These are phyloP conservation scores for Protophormia terraenovae DNA, from an alignment of 2,888 invertebrate species.

Conservation along the genomic window DNA sequence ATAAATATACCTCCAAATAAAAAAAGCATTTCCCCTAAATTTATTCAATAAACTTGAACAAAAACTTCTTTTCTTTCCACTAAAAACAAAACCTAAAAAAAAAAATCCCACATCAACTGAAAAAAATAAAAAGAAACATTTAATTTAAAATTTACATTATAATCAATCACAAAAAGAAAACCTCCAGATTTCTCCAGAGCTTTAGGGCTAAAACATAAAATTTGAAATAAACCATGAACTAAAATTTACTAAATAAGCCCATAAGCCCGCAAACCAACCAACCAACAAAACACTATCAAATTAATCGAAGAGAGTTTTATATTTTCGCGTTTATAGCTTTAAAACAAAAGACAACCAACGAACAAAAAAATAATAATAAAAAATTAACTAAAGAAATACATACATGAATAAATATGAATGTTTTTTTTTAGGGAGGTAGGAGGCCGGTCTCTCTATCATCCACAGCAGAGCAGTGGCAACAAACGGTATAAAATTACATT, in stretches of 20 bases:
- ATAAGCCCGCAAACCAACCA: neutral
- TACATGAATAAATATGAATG: neutral
- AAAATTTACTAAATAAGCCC: neutral
- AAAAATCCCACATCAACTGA: neutral
- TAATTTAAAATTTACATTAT: neutral
- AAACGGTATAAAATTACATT: constrained; percentile 47
- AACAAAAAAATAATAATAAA: constrained; percentile 22
- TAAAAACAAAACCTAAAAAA: neutral
- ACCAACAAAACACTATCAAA: constrained; percentile 13
- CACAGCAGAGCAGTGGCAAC: too few species aligned
- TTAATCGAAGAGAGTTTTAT: constrained; percentile 26
- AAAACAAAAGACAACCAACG: constrained; percentile 41
- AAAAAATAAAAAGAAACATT: neutral
- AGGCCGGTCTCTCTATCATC: constrained; percentile 8
- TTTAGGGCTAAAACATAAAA: constrained; percentile 22
- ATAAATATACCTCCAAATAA: too few species aligned
- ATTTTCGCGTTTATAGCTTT: constrained; percentile 7
- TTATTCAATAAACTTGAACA: neutral
- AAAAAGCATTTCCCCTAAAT: neutral
- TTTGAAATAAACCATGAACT: constrained; percentile 29
- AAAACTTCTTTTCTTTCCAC: constrained; percentile 20
- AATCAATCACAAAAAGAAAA: constrained; percentile 34
- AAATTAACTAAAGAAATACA: neutral
- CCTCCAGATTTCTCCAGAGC: constrained; percentile 56
- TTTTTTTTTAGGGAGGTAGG: constrained; percentile 14